phyloP scores from a whole-genome alignment of 1,140 invertebrate genomes.

The Metopolophium dirhodum region DNA sequence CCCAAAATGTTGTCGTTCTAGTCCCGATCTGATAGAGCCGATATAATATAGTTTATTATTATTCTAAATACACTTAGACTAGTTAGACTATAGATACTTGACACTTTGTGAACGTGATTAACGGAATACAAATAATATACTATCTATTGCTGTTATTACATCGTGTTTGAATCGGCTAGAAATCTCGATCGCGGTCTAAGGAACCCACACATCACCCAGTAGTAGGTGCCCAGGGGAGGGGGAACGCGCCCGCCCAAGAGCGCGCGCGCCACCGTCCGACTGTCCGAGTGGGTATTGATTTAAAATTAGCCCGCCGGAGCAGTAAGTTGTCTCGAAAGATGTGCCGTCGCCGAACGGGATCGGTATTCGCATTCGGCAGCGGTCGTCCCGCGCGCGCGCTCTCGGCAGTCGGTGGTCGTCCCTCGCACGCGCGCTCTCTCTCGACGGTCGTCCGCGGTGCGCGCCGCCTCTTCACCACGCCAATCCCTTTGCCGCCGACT shows the following conservation, averaged over 20 bases:
- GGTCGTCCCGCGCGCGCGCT: background rate
- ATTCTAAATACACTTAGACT: too few species aligned
- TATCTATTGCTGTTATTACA: background rate
- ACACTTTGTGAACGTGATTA: background rate
- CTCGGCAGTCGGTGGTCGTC: background rate
- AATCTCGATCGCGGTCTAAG: background rate
- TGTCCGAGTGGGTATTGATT: constrained; percentile 39
- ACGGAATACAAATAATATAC: background rate
- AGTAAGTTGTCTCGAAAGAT: background rate
- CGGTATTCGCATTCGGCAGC: background rate
- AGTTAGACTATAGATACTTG: too few species aligned
- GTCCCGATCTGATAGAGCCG: too few species aligned
- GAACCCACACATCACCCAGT: background rate
- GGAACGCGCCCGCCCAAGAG: background rate
- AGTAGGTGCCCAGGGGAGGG: too few species aligned
- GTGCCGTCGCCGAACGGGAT: background rate
- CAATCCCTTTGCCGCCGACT: background rate
- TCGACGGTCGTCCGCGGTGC: background rate
- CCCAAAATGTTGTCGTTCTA: too few species aligned
- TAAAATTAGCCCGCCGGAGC: constrained; percentile 42
- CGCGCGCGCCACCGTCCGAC: background rate
- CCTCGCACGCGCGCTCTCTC: background rate
- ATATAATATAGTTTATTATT: too few species aligned
- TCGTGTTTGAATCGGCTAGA: background rate
- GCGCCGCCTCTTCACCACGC: background rate